Base-by-base conservation (phyloP, 1,140 invertebrate species). In the Saccostrea cuccullata region DNA sequence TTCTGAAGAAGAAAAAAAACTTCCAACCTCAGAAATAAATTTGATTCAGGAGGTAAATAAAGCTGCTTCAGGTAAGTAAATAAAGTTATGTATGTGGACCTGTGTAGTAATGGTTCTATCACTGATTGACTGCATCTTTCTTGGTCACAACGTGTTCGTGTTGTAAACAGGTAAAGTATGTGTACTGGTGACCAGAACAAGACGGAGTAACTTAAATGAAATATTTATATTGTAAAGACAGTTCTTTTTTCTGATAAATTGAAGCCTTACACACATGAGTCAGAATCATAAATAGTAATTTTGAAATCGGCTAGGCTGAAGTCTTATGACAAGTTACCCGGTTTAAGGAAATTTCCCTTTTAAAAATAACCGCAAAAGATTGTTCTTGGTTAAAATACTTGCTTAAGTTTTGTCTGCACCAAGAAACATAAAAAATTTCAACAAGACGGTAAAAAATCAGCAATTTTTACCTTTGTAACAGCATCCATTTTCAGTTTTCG, bases 401-500 rank as follows among this genome's bases (percentile, higher is more conserved):
- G 13, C 9, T 12, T 12, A 2, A 9, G 26, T 73, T 11, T 30
- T 73, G 13, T 13, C 70, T 26, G 23, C 26, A 30, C 11, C 20
- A 20, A 17, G 58, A 12, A 60, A 60, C 58, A 60, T 17, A 60
- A 20, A 17, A 60, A 5, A 20, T 1, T 20, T 5, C 58, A 20
- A 20, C 20, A 17, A 12, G 15, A 60, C 58, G 20, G 9, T 20
- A 60, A 60, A 60, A 17, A 20, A 0, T 20, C 58, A 60, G 58
- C 20, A 20, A 20, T 73, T 9, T 30, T 73, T 73, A 73, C 70
- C 70, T 73, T 73, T 73, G n/a, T 20, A 20, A 60, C 70, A 4
- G 70, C 70, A 73, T 73, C 70, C 70, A 73, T 73, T 73, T 73
- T 73, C 70, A 73, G 70, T 73, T 73, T 73, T 73, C 70, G n/a